These are phyloP conservation scores for Etheostoma perlongum DNA, from an alignment of 2,797 vertebrate species.

Conservation along the genomic window DNA sequence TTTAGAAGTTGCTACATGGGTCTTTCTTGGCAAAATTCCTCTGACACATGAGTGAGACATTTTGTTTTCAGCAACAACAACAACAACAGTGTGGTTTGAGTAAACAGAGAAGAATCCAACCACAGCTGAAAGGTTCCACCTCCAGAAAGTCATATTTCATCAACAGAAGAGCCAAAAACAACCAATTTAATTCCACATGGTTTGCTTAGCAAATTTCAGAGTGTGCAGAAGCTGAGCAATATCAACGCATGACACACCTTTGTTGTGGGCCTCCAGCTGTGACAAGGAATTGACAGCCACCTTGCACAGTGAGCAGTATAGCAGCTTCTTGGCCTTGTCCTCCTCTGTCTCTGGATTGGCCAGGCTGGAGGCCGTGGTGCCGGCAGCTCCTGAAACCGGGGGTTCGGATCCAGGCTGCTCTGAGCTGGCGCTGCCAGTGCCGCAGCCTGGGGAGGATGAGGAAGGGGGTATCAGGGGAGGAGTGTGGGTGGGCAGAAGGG, in stretches of 20 bases:
- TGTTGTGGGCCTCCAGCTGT: constrained; percentile 95
- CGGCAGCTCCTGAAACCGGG: constrained; percentile 38
- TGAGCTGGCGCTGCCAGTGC: constrained; percentile 58
- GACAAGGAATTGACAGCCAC: constrained; percentile 94
- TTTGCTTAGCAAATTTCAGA: constrained; percentile 4
- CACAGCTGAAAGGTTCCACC: constrained; percentile 5
- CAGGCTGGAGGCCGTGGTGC: constrained; percentile 59
- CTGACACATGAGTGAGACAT: constrained; percentile 17
- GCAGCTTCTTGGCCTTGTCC: constrained; percentile 92
- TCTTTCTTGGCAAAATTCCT: constrained; percentile 25
- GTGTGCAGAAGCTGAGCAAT: not conserved
- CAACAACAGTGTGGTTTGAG: constrained; percentile 19
- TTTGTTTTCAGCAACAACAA: constrained; percentile 19
- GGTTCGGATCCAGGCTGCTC: constrained; percentile 71
- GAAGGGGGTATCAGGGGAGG: constrained; percentile 66
- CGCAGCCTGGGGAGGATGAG: constrained; percentile 76
- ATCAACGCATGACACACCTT: constrained; percentile 82
- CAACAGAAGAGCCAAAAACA: constrained; percentile 6
- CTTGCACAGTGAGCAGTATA: constrained; percentile 95
- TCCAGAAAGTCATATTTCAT: constrained; percentile 15
- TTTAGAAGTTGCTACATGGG: constrained; percentile 13
- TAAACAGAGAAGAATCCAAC: constrained; percentile 33
- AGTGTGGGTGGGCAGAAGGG: constrained; percentile 71
- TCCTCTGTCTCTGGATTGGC: constrained; percentile 88
- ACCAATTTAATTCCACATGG: not conserved